A percentile compares a stretch with the other conserved stretches of the same genome.
Evolutionary conservation across 2,888 invertebrate genomes (phyloP).

Genomic region (Carcina quercana): DNA sequence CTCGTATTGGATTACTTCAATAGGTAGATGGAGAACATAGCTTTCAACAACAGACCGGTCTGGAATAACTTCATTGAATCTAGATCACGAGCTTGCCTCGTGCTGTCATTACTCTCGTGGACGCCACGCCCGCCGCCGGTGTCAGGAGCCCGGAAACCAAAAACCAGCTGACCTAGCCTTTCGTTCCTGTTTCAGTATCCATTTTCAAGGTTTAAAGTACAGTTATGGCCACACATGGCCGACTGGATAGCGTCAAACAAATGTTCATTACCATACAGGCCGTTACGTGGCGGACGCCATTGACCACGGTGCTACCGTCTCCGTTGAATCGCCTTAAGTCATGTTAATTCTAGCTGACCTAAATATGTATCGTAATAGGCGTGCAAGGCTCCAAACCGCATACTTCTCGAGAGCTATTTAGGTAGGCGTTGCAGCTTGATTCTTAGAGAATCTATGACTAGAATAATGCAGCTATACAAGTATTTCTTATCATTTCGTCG

Average conservation of each 20-base stretch:
- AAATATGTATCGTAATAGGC: slow-evolving; percentile 39
- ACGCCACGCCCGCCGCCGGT: too few species aligned
- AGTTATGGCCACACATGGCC: slow-evolving; percentile 27
- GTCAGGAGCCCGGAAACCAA: slow-evolving; percentile 11
- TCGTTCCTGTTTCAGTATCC: slow-evolving; percentile 13
- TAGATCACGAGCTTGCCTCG: too few species aligned
- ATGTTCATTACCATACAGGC: slow-evolving; percentile 48
- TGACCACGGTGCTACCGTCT: slow-evolving; percentile 42
- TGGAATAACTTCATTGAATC: too few species aligned
- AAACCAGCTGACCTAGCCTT: slow-evolving; percentile 9
- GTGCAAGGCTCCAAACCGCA: slow-evolving; percentile 47
- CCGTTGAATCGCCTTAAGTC: slow-evolving; percentile 38
- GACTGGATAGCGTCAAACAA: slow-evolving; percentile 24
- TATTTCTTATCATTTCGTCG: too few species aligned
- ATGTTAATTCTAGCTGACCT: slow-evolving; percentile 47
- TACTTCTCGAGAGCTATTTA: slow-evolving; percentile 34
- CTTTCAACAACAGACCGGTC: too few species aligned
- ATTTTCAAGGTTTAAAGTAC: slow-evolving; percentile 29
- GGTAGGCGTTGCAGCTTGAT: slow-evolving; percentile 34
- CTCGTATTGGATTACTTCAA: too few species aligned
- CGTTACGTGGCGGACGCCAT: slow-evolving; percentile 42
- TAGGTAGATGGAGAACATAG: too few species aligned
- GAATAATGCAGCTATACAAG: too few species aligned
- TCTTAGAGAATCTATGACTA: too few species aligned
- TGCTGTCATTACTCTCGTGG: too few species aligned